A percentile compares a stretch with the other conserved stretches of the same genome.
phyloP scores from a whole-genome alignment of 2,797 vertebrate genomes.

The Fistularia commersonii region DNA sequence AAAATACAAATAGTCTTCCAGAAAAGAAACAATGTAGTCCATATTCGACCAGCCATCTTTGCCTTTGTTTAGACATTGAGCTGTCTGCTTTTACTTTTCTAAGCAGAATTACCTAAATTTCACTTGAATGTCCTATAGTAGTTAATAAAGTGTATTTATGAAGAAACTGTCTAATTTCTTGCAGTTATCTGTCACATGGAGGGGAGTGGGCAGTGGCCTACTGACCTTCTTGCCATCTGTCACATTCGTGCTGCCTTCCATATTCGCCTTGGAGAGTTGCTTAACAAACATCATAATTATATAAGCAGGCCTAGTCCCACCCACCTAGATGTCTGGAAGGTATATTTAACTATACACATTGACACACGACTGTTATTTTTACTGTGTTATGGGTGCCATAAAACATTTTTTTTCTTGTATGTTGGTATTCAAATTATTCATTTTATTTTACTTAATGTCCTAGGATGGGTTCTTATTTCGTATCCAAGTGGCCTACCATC shows the following conservation, averaged over 20 bases:
- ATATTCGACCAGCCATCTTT: too few relatives aligned
- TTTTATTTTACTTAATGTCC: slow-evolving; percentile 1
- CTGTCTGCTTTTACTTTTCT: too few relatives aligned
- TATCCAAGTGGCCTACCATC: slow-evolving; percentile 89
- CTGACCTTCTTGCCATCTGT: slow-evolving; percentile 82
- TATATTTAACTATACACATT: slow-evolving; percentile 35
- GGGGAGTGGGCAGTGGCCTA: slow-evolving; percentile 96
- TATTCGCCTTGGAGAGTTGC: slow-evolving; percentile 82
- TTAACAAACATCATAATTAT: slow-evolving; percentile 79
- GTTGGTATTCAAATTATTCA: not conserved
- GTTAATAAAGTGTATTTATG: too few relatives aligned
- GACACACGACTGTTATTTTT: not conserved
- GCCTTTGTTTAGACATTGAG: too few relatives aligned
- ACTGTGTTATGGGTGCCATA: not conserved
- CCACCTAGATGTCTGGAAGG: slow-evolving; percentile 91
- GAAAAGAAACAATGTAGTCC: too few relatives aligned
- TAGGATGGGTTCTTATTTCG: slow-evolving; percentile 91
- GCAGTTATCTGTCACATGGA: slow-evolving; percentile 96
- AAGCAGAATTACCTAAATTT: too few relatives aligned
- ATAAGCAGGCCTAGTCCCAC: slow-evolving; percentile 75
- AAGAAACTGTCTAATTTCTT: not conserved
- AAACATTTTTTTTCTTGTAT: not conserved
- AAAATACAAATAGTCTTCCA: too few relatives aligned
- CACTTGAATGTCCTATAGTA: too few relatives aligned
- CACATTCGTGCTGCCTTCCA: slow-evolving; percentile 93